Conservation (phyloP, 2,113 vertebrate genomes). For the Acinonyx jubatus region DNA sequence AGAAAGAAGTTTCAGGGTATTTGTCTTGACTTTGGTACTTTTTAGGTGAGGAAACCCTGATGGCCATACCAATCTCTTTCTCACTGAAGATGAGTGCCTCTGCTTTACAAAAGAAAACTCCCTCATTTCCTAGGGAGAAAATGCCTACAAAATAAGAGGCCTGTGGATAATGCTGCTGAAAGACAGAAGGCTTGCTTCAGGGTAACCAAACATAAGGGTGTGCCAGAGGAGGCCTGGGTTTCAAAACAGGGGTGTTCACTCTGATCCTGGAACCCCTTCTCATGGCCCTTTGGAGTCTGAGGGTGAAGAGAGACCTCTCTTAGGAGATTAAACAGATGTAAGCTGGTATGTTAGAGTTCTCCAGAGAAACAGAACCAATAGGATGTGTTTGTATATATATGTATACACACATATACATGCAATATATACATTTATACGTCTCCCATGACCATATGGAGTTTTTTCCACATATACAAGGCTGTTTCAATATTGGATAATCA, state of each 20-base stretch:
- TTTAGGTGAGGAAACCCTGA: constrained; percentile 53
- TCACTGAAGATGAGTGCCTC: constrained; percentile 2
- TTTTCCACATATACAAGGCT: background rate
- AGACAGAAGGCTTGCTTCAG: background rate
- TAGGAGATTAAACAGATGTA: background rate
- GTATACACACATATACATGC: background rate
- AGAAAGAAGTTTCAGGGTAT: constrained; percentile 76
- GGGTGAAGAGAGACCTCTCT: too few relatives aligned
- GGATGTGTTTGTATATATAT: background rate
- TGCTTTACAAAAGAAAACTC: background rate
- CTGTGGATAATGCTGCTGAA: background rate
- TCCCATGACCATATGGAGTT: background rate
- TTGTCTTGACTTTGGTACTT: constrained; percentile 72
- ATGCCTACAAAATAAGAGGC: background rate
- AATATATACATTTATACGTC: background rate
- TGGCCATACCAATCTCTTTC: constrained; percentile 26
- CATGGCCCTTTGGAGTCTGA: background rate
- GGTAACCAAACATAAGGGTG: background rate
- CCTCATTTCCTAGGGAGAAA: background rate
- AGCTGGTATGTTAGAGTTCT: background rate
- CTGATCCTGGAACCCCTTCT: background rate
- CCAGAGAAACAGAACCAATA: background rate
- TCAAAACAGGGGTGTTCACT: background rate
- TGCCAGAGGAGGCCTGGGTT: background rate
- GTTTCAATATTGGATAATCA: background rate